Evolutionary conservation across 2,888 invertebrate species (phyloP), one percentile per base, ranked within the genome.

Genomic region (Hedychridium roseum): DNA sequence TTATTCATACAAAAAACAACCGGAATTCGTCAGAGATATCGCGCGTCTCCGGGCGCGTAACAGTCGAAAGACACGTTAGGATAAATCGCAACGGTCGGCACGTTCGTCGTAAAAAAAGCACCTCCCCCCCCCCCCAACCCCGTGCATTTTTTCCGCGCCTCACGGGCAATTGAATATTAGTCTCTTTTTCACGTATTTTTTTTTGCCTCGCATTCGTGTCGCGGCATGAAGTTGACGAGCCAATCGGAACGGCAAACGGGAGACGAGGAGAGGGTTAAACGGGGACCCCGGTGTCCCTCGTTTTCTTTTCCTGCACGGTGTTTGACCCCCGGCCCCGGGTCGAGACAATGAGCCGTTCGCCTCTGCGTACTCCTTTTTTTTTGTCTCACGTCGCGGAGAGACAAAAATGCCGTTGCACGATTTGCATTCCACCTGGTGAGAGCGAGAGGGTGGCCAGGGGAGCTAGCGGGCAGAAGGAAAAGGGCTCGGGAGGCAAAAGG

Each of bases 371-470:
- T 21, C 32, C n/a, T 21, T 50, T 57, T 61, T 66, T 66, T 63
- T 66, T 61, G 61, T 64, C 65, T 66, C 63, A 49, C 56, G 59
- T 46, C 42, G 55, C 36, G 53, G 50, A 52, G 58, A 68, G 66
- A 69, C 66, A 64, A 68, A 66, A 71, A 70, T 70, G 54, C 67
- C 70, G 70, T 71, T 70, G 69, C 57, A 34, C 60, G 56, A 70
- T 70, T 70, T 71, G 68, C 70, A 71, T 64, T 58, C 50, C 49
- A 45, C 48, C 43, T 42, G 50, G 28, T 4, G 12, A 11, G 12
- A 30, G 12, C 9, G 12, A 12, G 9, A 26, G 28, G n/a, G 37
- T n/a, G 14, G 28, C 14, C 3, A n/a, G 16, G 21, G 46, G 23
- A 5, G 23, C 23, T 6, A 39, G 34, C 37, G 43, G 46, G 52